A percentile compares a stretch with the other conserved stretches of the same genome.
phyloP scores from a whole-genome alignment of 2,888 invertebrate species.

The Atethmia centrago region DNA sequence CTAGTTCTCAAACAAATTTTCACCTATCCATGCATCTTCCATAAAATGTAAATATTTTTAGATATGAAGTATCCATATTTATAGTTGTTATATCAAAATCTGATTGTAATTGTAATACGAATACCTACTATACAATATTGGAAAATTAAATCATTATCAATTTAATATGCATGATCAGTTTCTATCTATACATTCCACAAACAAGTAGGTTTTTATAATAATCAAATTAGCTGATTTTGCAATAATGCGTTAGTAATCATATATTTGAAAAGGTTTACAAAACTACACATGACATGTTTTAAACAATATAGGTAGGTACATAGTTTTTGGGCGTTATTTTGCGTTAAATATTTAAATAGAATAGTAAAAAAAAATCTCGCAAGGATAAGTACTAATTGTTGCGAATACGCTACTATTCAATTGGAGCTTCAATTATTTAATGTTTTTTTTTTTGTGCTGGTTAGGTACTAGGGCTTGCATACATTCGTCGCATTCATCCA shows the following conservation, averaged over 20 bases:
- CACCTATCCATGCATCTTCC: constrained; percentile 71
- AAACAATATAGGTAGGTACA: not conserved
- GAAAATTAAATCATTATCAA: constrained; percentile 55
- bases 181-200: constrained; percentile 66
- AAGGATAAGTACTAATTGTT: not conserved
- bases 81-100: constrained; percentile 70
- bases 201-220: constrained; percentile 33
- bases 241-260: constrained; percentile 12
- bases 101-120: constrained; percentile 61
- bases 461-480: not conserved
- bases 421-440: not conserved
- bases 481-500: not conserved
- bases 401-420: not conserved
- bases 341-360: not conserved
- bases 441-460: not conserved
- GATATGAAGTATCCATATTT: constrained; percentile 70
- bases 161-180: constrained; percentile 60
- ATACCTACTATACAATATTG: constrained; percentile 62
- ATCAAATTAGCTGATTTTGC: constrained; percentile 17
- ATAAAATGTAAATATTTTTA: constrained; percentile 75
- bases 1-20: constrained; percentile 61
- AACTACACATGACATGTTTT: not conserved
- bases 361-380: not conserved
- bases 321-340: constrained; percentile 5
- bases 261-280: constrained; percentile 7